These are phyloP conservation scores for Geodia barretti DNA, from an alignment of 37 sponge, comb jelly and placozoan species.

Conservation along the genomic window DNA sequence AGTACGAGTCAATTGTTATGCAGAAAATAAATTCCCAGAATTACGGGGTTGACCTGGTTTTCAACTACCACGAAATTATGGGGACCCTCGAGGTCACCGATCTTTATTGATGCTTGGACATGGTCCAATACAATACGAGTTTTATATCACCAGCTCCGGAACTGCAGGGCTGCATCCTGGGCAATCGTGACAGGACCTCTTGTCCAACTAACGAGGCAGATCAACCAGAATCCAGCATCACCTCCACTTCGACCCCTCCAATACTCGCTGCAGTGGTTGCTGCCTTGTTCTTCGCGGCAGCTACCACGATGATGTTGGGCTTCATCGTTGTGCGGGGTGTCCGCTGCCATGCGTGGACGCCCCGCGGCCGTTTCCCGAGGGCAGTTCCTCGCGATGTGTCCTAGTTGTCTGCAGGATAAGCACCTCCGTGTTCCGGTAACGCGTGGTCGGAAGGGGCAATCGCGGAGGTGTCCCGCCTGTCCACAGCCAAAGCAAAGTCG, in stretches of 20 bases:
- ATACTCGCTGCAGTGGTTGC: constrained; percentile 2
- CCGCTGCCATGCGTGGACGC: constrained; percentile 26
- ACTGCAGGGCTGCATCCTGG: constrained; percentile 13
- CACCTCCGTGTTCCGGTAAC: neutral
- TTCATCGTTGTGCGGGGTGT: constrained; percentile 4
- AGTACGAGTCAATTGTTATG: neutral
- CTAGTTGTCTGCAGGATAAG: constrained; percentile 9
- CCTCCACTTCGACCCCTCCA: constrained; percentile 15
- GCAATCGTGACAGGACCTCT: neutral
- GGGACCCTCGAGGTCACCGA: constrained; percentile 18
- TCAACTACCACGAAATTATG: constrained; percentile 62
- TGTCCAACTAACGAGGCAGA: constrained; percentile 34
- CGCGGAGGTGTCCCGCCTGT: constrained; percentile 15
- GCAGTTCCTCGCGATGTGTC: constrained; percentile 25
- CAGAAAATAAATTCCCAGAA: constrained; percentile 59
- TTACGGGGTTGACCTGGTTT: constrained; percentile 38
- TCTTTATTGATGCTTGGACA: neutral
- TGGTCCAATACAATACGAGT: too few relatives aligned
- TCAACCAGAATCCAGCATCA: constrained; percentile 54
- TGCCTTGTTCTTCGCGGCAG: constrained; percentile 3
- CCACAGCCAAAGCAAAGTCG: constrained; percentile 5
- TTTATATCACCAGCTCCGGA: too few relatives aligned
- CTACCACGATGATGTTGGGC: constrained; percentile 4
- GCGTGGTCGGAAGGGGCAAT: constrained; percentile 5
- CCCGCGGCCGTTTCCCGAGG: constrained; percentile 58